Evolutionary conservation across 2,113 vertebrate genomes (phyloP).

Genomic region (Podarcis raffonei): DNA sequence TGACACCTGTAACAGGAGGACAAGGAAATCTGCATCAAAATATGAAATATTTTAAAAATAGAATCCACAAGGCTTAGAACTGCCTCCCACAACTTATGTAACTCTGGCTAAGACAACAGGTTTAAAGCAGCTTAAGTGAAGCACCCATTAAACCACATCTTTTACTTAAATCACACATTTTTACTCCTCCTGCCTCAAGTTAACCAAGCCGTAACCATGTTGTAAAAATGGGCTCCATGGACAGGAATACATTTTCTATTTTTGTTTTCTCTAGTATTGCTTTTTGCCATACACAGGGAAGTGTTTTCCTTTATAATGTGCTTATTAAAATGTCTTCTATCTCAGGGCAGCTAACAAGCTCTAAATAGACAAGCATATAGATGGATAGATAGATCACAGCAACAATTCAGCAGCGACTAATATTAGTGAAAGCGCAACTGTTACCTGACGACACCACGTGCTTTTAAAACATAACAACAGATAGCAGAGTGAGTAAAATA

Average conservation of each 20-base stretch:
- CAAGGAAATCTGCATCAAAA: neutral
- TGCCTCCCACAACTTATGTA: neutral
- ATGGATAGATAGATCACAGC: no score
- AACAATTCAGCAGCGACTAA: no score
- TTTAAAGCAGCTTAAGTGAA: neutral
- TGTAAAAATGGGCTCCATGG: neutral
- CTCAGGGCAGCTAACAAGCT: no score
- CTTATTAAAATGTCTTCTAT: neutral
- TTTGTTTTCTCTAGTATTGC: neutral
- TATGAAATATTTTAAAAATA: neutral
- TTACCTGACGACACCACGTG: neutral
- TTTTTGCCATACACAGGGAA: neutral
- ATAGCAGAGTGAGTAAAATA: accelerated
- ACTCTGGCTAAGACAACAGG: neutral
- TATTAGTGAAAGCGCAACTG: no score
- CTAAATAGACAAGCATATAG: no score
- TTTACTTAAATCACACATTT: neutral
- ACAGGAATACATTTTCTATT: neutral
- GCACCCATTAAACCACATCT: neutral
- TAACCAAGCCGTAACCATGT: neutral
- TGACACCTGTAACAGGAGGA: neutral
- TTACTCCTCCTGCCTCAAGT: neutral
- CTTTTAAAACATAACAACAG: neutral
- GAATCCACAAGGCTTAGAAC: neutral
- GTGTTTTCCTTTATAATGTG: neutral